A percentile compares a stretch with the other conserved stretches of the same genome.
These are phyloP conservation scores for Hipparchia semele DNA, from an alignment of 2,888 invertebrate species.

Conservation along the genomic window DNA sequence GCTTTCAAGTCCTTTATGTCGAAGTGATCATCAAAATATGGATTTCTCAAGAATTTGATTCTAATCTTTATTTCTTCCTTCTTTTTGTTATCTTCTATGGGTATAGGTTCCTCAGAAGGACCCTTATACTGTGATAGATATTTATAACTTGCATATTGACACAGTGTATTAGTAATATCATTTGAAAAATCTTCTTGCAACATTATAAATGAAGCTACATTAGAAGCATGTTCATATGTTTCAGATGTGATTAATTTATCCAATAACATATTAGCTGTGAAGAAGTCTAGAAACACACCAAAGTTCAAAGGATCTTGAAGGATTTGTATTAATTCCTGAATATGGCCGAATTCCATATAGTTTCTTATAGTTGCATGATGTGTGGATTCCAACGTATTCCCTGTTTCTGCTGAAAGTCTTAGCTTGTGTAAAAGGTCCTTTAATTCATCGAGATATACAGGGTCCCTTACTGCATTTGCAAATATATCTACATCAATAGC, in stretches of 20 bases:
- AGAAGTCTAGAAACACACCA: constrained; percentile 95
- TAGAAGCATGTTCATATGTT: constrained; percentile 88
- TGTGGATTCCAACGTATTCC: constrained; percentile 89
- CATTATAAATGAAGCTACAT: constrained; percentile 91
- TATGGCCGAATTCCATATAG: constrained; percentile 78
- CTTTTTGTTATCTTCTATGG: constrained; percentile 53
- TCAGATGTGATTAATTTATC: constrained; percentile 88
- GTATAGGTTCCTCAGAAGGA: constrained; percentile 44
- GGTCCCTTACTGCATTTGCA: constrained; percentile 85
- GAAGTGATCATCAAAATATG: constrained; percentile 95
- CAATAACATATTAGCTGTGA: constrained; percentile 90
- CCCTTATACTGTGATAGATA: constrained; percentile 77
- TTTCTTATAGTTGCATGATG: constrained; percentile 90
- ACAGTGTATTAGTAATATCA: constrained; percentile 86
- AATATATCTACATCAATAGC: constrained; percentile 93
- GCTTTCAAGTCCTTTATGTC: constrained; percentile 88
- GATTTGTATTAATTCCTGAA: constrained; percentile 86
- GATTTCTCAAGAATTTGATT: constrained; percentile 90
- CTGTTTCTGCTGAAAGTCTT: constrained; percentile 87
- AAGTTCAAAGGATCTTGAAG: constrained; percentile 92
- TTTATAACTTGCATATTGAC: constrained; percentile 89
- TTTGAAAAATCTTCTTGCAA: constrained; percentile 93
- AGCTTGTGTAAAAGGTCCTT: constrained; percentile 88
- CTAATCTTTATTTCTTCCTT: constrained; percentile 88
- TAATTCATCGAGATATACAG: constrained; percentile 86